Base-by-base conservation (phyloP, 2,888 invertebrate species). In the Callinectes sapidus region DNA sequence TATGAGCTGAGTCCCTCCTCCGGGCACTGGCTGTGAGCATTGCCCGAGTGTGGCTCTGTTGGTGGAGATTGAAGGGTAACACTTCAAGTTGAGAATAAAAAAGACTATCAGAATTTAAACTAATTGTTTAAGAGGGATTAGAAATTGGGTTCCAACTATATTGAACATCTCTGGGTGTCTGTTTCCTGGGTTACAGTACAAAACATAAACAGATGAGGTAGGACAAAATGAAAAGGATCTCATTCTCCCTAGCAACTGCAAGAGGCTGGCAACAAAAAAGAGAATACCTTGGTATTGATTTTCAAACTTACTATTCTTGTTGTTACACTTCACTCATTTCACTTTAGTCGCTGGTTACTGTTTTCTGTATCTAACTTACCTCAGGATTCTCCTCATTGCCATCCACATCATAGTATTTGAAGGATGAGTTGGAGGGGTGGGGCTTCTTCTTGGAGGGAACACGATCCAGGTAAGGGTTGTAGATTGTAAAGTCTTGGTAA, bases 391-490 rank as follows among this genome's bases (percentile, higher is more conserved):
- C 95, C 90, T 95, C 95, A 89, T 95, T 94, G 90, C 96, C 98
- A 95, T 99, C 99, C 13, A 99, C 98, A 96, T 99, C 99, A 96
- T 99, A 99, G 95, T 99, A 98, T 96, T 99, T 99, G 95, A 99
- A 98, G 96, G 95, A 95, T 61, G 95, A 92, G 77, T 95, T 94
- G 90, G 95, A 95, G 77, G 95, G 95, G 66, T 95, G 91, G 88
- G 91, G 92, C 89, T 92, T 90, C 90, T 94, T 92, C 95, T 94
- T 94, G 32, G 94, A 93, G 14, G 98, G 98, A 95, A 98, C 97
- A 94, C 98, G 97, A 95, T 99, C 99, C 95, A 99, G 96, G 96
- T 99, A 99, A 0, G 99, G 99, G 96, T 99, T 99, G 95, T 98
- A 99, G 95, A 99, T 98, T 0, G 98, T 97, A 96, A 99, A 99